These are phyloP conservation scores for Pampusana beccarii DNA, from an alignment of 2,113 vertebrate genomes.

Conservation along the genomic window DNA sequence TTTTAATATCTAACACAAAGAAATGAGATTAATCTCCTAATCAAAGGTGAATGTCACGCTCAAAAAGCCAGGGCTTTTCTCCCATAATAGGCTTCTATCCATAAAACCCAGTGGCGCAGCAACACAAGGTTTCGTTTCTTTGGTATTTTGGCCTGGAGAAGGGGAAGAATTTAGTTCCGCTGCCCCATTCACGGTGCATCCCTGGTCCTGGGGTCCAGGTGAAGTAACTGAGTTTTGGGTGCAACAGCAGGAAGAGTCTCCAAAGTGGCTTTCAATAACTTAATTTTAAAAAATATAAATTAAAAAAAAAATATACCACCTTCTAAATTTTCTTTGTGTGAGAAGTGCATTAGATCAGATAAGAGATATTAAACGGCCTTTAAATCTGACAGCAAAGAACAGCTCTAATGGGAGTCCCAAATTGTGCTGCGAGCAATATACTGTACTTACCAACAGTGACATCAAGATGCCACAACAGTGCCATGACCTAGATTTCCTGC, in stretches of 20 bases:
- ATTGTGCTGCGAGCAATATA: conserved; percentile 70
- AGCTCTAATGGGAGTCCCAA: conserved; percentile 71
- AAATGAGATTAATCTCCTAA: neutral
- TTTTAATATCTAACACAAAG: neutral
- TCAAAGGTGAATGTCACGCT: neutral
- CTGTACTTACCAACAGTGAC: conserved; percentile 63
- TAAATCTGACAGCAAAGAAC: conserved; percentile 73
- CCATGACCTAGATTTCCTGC: conserved; percentile 74
- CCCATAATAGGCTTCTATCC: neutral
- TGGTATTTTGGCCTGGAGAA: neutral
- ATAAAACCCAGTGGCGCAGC: neutral
- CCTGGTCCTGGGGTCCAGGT: neutral
- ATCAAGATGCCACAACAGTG: conserved; percentile 65
- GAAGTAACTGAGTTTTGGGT: neutral
- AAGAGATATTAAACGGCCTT: conserved; percentile 77
- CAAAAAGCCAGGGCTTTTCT: neutral
- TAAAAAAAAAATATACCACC: neutral
- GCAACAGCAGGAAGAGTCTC: neutral
- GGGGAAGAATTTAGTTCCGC: neutral
- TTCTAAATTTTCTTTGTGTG: conserved; percentile 48
- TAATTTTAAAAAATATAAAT: conserved; percentile 25
- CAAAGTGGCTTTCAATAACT: conserved; percentile 34
- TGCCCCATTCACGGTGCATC: neutral
- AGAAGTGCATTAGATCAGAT: conserved; percentile 67
- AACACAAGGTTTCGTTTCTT: neutral